Conservation (phyloP, 2,113 vertebrate genomes). For the Pterophyllum scalare region DNA sequence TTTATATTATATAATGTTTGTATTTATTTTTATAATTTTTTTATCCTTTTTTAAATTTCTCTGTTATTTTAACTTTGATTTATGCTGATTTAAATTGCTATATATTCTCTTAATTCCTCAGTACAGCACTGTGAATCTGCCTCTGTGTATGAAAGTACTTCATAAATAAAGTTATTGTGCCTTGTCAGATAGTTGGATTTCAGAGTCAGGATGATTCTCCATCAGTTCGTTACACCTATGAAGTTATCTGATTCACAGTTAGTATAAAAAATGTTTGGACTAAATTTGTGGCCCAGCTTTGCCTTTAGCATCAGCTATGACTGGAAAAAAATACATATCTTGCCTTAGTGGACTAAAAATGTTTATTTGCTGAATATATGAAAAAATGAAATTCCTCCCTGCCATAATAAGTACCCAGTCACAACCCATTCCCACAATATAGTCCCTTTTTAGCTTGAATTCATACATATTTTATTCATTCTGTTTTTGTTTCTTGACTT, state of each 20-base stretch:
- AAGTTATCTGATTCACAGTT: not conserved
- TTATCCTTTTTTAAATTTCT: not conserved
- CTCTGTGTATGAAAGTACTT: not conserved
- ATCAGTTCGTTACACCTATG: too few species aligned
- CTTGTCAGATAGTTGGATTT: too few species aligned
- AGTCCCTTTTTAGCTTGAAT: conserved; percentile 30
- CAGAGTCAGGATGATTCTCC: too few species aligned
- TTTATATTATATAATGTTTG: too few species aligned
- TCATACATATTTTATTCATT: conserved; percentile 32
- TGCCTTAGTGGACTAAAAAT: not conserved
- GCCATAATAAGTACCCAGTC: conserved; percentile 40
- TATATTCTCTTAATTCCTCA: not conserved
- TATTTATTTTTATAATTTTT: not conserved
- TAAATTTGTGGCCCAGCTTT: not conserved
- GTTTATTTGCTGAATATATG: not conserved
- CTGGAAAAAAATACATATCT: not conserved
- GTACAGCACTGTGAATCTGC: not conserved
- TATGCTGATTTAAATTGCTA: not conserved
- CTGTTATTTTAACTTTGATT: not conserved
- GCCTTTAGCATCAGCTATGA: not conserved
- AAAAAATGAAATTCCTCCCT: conserved; percentile 2
- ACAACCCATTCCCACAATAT: conserved; percentile 30
- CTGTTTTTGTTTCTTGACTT: conserved; percentile 16
- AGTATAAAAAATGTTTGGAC: not conserved
- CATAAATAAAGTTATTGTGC: not conserved